Evolutionary conservation across 2,888 invertebrate species (phyloP).

Genomic region (Tetanocera ferruginea): DNA sequence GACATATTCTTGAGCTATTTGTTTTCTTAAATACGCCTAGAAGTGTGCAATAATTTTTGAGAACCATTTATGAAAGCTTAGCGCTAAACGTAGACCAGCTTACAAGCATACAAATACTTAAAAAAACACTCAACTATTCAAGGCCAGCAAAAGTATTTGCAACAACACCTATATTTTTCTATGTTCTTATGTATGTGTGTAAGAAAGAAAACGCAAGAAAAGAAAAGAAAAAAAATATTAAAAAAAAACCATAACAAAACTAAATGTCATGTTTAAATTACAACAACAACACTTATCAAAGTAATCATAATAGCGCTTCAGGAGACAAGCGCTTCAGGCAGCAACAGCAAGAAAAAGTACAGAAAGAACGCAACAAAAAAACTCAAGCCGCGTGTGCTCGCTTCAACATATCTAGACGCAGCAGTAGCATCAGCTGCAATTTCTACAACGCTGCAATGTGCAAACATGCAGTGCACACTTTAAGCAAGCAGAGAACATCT

Average conservation of each 20-base stretch:
- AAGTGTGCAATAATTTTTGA: background rate
- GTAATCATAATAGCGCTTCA: constrained; percentile 22
- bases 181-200: no score
- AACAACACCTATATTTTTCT: background rate
- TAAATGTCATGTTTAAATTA: constrained; percentile 33
- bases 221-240: no score
- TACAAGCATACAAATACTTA: background rate
- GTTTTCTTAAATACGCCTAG: no score
- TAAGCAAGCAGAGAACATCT: background rate
- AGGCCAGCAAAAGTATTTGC: background rate
- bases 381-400: background rate
- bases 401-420: constrained; percentile 2
- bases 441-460: constrained; percentile 20
- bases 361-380: background rate
- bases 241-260: background rate
- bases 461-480: constrained; percentile 21
- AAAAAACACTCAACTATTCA: background rate
- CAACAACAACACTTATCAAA: constrained; percentile 28
- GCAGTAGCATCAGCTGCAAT: constrained; percentile 1
- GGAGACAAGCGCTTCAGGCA: background rate
- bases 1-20: no score
- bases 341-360: background rate
- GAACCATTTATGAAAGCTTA: background rate
- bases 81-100: background rate
- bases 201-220: background rate